These are phyloP conservation scores for Drymonia ruficornis DNA, from an alignment of 2,888 invertebrate genomes.

Conservation along the genomic window DNA sequence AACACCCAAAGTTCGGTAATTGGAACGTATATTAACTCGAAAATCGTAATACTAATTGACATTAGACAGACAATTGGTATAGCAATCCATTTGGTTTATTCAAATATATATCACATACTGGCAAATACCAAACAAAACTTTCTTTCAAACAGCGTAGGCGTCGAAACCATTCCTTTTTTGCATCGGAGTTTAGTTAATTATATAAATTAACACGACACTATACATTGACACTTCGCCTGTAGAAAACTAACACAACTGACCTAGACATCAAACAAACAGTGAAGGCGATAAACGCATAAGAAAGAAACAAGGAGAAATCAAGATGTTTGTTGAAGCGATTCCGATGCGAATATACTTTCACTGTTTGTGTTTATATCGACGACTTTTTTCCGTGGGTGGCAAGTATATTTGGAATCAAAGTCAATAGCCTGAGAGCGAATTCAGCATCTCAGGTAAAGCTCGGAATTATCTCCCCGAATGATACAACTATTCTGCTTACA, in stretches of 20 bases:
- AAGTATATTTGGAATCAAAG: background rate
- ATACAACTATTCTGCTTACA: background rate
- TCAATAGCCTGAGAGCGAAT: background rate
- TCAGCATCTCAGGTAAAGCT: background rate
- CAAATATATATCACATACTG: too few species aligned
- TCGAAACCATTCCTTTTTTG: background rate
- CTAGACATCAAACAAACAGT: slow-evolving; percentile 25
- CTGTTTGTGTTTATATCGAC: slow-evolving; percentile 20
- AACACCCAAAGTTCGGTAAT: too few species aligned
- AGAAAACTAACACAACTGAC: slow-evolving; percentile 22
- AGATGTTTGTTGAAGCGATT: slow-evolving; percentile 38
- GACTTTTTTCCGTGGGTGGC: background rate
- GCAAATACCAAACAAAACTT: too few species aligned
- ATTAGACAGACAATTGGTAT: too few species aligned
- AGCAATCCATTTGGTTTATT: too few species aligned
- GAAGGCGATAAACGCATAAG: slow-evolving; percentile 10
- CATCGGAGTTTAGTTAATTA: background rate
- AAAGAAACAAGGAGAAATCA: slow-evolving; percentile 45
- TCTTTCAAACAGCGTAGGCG: background rate
- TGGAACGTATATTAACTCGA: too few species aligned
- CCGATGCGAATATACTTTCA: slow-evolving; percentile 56
- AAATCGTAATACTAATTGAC: too few species aligned
- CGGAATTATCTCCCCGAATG: background rate
- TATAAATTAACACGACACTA: slow-evolving; percentile 1
- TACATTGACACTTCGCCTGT: background rate